Evolutionary conservation across 2,888 invertebrate genomes (phyloP).

Genomic region (Hydrotaea diabolus): DNA sequence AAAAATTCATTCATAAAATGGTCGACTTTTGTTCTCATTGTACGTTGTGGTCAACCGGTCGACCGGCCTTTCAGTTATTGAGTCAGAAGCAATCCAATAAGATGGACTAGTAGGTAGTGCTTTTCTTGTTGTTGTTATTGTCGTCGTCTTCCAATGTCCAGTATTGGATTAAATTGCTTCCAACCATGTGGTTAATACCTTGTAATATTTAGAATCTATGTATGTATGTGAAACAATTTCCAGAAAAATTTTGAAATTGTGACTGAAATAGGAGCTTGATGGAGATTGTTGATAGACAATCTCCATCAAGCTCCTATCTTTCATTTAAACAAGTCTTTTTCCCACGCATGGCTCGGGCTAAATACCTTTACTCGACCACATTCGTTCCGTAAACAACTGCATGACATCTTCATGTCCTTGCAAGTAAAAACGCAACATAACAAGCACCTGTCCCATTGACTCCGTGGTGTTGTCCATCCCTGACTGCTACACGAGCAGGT

Average conservation of each 20-base stretch:
- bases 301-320: background rate
- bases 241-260: too few species aligned
- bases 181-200: background rate
- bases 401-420: background rate
- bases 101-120: background rate
- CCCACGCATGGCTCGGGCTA: too few species aligned
- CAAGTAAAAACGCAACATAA: background rate
- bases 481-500: background rate
- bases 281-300: background rate
- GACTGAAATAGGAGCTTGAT: too few species aligned
- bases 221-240: too few species aligned
- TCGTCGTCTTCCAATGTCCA: constrained; percentile 20
- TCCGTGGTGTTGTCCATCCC: background rate
- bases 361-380: background rate
- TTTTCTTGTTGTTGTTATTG: background rate
- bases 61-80: background rate
- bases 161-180: constrained; percentile 3
- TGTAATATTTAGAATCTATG: too few species aligned
- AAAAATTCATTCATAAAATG: constrained; percentile 53
- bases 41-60: constrained; percentile 16
- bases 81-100: background rate
- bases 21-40: constrained; percentile 19
- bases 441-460: background rate
- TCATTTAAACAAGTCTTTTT: too few species aligned
- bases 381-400: too few species aligned